These are phyloP conservation scores for Drosophila conformis DNA, from an alignment of 2,888 invertebrate species.

Conservation along the genomic window DNA sequence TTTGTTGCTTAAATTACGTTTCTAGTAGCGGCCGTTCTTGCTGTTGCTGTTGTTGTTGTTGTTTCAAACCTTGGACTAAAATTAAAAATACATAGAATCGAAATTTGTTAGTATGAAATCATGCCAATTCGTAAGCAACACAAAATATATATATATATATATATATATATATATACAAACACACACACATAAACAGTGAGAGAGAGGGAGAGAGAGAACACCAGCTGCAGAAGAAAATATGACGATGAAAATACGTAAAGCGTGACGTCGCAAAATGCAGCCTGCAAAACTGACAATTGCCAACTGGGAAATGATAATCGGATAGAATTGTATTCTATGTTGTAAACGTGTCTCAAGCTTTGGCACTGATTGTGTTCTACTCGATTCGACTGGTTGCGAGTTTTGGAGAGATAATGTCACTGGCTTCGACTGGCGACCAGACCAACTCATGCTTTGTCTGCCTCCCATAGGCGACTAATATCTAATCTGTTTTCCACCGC, in stretches of 20 bases:
- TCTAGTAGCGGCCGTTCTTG: constrained; percentile 46
- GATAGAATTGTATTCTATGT: neutral
- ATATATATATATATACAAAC: constrained; percentile 7
- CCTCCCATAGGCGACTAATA: constrained; percentile 48
- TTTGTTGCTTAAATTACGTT: constrained; percentile 66
- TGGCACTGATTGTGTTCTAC: constrained; percentile 12
- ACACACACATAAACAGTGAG: neutral
- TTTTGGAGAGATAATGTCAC: constrained; percentile 41
- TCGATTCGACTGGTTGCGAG: constrained; percentile 26
- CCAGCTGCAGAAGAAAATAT: constrained; percentile 24
- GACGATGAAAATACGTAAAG: constrained; percentile 20
- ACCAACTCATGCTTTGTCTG: constrained; percentile 55
- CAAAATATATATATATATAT: constrained; percentile 9
- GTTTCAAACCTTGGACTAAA: constrained; percentile 84
- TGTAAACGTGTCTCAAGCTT: constrained; percentile 42
- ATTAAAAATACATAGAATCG: constrained; percentile 77
- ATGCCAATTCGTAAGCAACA: constrained; percentile 72
- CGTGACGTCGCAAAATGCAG: constrained; percentile 25
- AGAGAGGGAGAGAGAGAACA: neutral
- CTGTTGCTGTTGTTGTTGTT: constrained; percentile 42
- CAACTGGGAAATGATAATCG: neutral
- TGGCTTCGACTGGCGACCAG: constrained; percentile 39
- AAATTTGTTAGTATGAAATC: constrained; percentile 76
- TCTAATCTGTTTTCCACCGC: constrained; percentile 47
- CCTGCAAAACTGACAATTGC: neutral